Conservation (phyloP, 2,113 vertebrate species). For the Sceloporus undulatus region DNA sequence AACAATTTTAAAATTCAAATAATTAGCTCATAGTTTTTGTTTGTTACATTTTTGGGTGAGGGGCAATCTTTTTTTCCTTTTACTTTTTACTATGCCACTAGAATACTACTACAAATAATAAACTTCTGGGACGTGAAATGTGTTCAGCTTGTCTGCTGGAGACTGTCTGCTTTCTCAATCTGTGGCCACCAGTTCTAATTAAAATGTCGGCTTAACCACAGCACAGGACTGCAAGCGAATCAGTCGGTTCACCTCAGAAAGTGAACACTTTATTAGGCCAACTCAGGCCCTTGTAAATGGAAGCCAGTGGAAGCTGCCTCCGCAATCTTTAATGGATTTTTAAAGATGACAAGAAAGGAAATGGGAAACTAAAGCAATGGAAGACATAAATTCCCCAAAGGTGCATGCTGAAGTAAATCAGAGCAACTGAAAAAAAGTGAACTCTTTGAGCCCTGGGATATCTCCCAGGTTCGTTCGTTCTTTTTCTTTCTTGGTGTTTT, state of each 20-base stretch:
- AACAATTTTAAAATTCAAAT: not conserved
- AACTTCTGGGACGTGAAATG: constrained; percentile 58
- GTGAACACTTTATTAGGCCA: constrained; percentile 68
- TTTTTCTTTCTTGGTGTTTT: constrained; percentile 55
- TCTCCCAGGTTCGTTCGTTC: constrained; percentile 72
- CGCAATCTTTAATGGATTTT: constrained; percentile 88
- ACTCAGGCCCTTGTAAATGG: constrained; percentile 76
- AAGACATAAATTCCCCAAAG: constrained; percentile 90
- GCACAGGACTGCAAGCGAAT: constrained; percentile 58
- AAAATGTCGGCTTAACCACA: constrained; percentile 70
- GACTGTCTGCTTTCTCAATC: constrained; percentile 60
- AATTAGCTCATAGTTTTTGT: constrained; percentile 21
- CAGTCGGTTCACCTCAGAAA: constrained; percentile 69
- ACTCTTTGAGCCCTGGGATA: constrained; percentile 88
- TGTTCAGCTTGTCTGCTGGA: constrained; percentile 58
- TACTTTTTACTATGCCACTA: constrained; percentile 40
- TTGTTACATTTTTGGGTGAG: not conserved
- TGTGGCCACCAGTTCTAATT: constrained; percentile 71
- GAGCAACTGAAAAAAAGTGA: constrained; percentile 89
- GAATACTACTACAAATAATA: constrained; percentile 48
- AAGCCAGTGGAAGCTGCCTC: constrained; percentile 80
- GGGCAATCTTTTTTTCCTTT: constrained; percentile 21
- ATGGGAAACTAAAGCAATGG: constrained; percentile 83
- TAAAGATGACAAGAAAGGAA: constrained; percentile 89
- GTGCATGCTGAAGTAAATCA: constrained; percentile 92